Percentiles rank a stretch among this genome's conserved stretches.
Conservation (phyloP, 2,888 invertebrate genomes). For the Drosophila bunnanda region DNA sequence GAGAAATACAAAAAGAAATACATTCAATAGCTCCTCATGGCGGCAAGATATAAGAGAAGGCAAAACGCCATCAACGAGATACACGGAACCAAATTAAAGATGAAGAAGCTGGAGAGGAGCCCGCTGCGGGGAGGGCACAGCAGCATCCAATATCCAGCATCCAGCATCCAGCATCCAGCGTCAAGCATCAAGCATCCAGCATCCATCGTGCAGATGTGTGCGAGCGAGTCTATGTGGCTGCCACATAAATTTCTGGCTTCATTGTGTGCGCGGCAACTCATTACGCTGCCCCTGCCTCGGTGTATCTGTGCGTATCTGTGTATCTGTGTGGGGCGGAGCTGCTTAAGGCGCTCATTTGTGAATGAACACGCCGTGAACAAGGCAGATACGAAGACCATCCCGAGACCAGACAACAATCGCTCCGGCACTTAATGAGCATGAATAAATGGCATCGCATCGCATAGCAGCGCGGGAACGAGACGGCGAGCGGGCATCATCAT, state of each 20-base stretch:
- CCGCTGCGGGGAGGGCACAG: neutral
- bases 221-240: slow-evolving; percentile 65
- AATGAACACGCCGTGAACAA: slow-evolving; percentile 80
- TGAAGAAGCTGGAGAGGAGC: slow-evolving; percentile 70
- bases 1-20: slow-evolving; percentile 35
- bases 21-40: slow-evolving; percentile 60
- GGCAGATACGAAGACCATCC: slow-evolving; percentile 43
- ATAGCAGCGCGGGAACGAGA: slow-evolving; percentile 26
- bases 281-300: slow-evolving; percentile 49
- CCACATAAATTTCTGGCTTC: slow-evolving; percentile 70
- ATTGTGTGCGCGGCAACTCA: slow-evolving; percentile 62
- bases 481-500: slow-evolving; percentile 49
- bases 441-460: slow-evolving; percentile 70
- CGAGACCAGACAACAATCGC: slow-evolving; percentile 56
- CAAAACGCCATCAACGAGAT: slow-evolving; percentile 80
- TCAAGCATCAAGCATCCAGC: slow-evolving; percentile 3
- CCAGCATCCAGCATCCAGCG: slow-evolving; percentile 2
- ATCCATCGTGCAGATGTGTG: slow-evolving; percentile 21
- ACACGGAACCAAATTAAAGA: slow-evolving; percentile 81
- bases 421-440: slow-evolving; percentile 77
- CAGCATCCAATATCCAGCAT: neutral
- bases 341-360: slow-evolving; percentile 83
- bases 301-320: slow-evolving; percentile 54
- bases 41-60: slow-evolving; percentile 74
- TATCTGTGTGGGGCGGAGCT: slow-evolving; percentile 81